phyloP scores from a whole-genome alignment of 2,797 vertebrate genomes.

The Eulemur mongoz region DNA sequence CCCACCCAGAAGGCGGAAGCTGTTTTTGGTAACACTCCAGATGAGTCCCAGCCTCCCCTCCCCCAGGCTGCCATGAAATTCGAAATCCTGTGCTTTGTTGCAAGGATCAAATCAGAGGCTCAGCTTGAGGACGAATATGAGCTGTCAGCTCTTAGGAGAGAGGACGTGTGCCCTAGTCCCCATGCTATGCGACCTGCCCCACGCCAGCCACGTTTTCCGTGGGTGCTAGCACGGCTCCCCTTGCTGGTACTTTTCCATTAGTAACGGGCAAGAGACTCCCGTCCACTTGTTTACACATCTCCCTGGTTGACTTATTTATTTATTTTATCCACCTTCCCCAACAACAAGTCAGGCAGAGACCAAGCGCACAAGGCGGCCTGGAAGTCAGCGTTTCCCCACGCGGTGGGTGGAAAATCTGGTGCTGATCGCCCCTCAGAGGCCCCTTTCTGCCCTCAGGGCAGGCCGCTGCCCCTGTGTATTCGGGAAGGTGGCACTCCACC shows the following conservation, averaged over 20 bases:
- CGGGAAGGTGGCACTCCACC: not conserved
- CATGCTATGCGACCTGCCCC: not conserved
- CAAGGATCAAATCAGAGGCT: not conserved
- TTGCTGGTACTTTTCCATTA: conserved; percentile 55
- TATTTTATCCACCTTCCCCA: conserved; percentile 61
- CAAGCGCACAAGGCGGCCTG: not conserved
- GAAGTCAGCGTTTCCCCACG: not conserved
- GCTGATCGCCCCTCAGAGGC: not conserved
- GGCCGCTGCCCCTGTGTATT: not conserved
- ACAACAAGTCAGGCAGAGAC: conserved; percentile 47
- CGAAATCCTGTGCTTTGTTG: not conserved
- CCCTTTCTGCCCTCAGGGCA: not conserved
- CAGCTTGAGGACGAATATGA: not conserved
- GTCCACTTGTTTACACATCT: conserved; percentile 47
- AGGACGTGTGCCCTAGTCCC: not conserved
- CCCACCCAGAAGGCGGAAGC: not conserved
- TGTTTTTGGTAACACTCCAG: not conserved
- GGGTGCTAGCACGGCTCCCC: not conserved
- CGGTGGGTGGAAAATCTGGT: conserved; percentile 43
- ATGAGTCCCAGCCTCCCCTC: not conserved
- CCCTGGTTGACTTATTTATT: conserved; percentile 67
- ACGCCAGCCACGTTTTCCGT: conserved; percentile 6
- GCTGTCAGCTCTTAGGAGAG: not conserved
- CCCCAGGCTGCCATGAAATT: not conserved
- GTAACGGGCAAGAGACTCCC: conserved; percentile 16